phyloP scores from a whole-genome alignment of 2,113 vertebrate genomes.

The Stigmatopora nigra region DNA sequence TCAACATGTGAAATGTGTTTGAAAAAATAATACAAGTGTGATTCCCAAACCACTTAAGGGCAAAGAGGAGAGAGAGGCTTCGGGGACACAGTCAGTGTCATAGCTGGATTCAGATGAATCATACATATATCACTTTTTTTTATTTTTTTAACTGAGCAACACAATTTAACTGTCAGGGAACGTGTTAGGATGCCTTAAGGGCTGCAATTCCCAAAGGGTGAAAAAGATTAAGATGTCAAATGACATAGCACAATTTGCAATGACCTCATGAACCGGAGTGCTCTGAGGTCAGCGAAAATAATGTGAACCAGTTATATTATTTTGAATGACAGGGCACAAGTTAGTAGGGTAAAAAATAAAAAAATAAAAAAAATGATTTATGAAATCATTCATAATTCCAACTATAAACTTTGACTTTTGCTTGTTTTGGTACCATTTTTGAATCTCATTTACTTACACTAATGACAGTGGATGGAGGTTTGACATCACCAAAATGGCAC shows the following conservation, averaged over 20 bases:
- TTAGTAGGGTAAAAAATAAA: not conserved
- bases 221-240: conserved; percentile 50
- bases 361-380: not conserved
- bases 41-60: conserved; percentile 60
- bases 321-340: not conserved
- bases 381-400: not conserved
- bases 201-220: conserved; percentile 36
- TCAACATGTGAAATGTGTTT: conserved; percentile 68
- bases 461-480: not conserved
- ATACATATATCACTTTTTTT: conserved; percentile 26
- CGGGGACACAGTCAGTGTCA: conserved; percentile 45
- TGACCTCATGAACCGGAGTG: conserved; percentile 25
- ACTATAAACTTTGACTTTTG: not conserved
- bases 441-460: not conserved
- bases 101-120: conserved; percentile 44
- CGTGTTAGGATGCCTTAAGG: conserved; percentile 46
- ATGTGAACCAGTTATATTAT: not conserved
- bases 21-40: conserved; percentile 63
- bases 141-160: conserved; percentile 14
- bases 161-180: conserved; percentile 42
- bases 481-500: not conserved
- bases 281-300: not conserved
- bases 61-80: conserved; percentile 39
- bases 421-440: not conserved
- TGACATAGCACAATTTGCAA: conserved; percentile 37